Conservation (phyloP, 2,888 invertebrate species). For the Papilio gigon region DNA sequence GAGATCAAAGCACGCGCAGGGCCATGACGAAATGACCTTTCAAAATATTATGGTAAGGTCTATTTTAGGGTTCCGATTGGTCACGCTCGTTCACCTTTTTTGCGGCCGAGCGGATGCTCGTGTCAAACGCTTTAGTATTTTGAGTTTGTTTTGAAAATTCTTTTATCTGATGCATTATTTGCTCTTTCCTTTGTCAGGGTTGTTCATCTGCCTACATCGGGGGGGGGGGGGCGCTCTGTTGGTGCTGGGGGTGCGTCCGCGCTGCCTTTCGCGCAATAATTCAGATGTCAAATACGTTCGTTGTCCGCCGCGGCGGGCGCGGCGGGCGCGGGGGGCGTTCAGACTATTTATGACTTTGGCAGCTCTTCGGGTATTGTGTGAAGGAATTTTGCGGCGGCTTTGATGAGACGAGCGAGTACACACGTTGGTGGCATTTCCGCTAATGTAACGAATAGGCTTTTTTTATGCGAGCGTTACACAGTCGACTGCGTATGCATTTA, state of each 20-base stretch:
- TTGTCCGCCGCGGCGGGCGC: constrained; percentile 54
- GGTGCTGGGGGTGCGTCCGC: constrained; percentile 70
- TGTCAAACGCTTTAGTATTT: constrained; percentile 83
- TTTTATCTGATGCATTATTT: constrained; percentile 82
- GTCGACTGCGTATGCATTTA: constrained; percentile 37
- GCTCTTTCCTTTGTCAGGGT: constrained; percentile 74
- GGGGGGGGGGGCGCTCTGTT: constrained; percentile 72
- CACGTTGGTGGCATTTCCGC: constrained; percentile 79
- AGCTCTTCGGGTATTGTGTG: constrained; percentile 71
- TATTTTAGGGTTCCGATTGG: constrained; percentile 65
- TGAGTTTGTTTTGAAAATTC: constrained; percentile 83
- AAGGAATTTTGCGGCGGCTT: constrained; percentile 73
- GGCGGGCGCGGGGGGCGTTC: constrained; percentile 74
- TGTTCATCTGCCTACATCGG: constrained; percentile 73
- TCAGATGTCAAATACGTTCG: constrained; percentile 80
- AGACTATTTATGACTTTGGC: constrained; percentile 80
- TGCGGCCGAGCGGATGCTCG: constrained; percentile 80
- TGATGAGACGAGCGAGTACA: constrained; percentile 61
- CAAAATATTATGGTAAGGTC: constrained; percentile 73
- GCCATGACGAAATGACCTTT: constrained; percentile 69
- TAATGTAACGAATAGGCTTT: constrained; percentile 55
- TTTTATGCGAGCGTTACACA: constrained; percentile 53
- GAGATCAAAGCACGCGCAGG: constrained; percentile 74
- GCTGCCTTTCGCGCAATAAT: constrained; percentile 76
- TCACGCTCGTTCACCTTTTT: constrained; percentile 69